These are phyloP conservation scores for Acleris emargana DNA, from an alignment of 2,888 invertebrate species.

Conservation along the genomic window DNA sequence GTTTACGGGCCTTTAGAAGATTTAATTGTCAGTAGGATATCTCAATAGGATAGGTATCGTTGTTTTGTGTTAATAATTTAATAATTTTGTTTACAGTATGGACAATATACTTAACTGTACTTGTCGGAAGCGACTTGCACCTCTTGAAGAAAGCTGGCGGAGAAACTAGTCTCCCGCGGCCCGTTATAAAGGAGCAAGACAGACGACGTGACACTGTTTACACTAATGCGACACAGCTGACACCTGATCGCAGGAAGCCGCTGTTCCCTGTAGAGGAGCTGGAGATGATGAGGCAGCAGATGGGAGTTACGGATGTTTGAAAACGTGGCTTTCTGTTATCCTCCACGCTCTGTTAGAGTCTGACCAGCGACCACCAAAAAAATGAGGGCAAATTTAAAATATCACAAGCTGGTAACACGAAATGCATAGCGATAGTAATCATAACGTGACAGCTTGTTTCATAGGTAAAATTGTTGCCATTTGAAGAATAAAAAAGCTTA, in stretches of 20 bases:
- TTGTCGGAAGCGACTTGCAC: slow-evolving; percentile 11
- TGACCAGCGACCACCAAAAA: too few relatives aligned
- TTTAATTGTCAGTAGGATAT: too few relatives aligned
- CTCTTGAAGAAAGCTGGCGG: not conserved
- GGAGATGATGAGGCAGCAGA: slow-evolving; percentile 7
- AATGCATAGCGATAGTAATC: too few relatives aligned
- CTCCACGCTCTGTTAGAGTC: too few relatives aligned
- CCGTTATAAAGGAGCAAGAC: slow-evolving; percentile 2
- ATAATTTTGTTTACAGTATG: slow-evolving; percentile 5
- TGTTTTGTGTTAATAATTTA: not conserved
- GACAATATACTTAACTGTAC: slow-evolving; percentile 18
- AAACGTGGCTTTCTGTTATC: not conserved
- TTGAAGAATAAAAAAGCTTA: too few relatives aligned
- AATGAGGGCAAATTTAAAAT: too few relatives aligned
- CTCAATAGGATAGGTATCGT: too few relatives aligned
- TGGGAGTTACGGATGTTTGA: slow-evolving; percentile 4
- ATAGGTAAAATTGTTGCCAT: too few relatives aligned
- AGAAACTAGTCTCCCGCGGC: slow-evolving; percentile 5
- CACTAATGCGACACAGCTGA: not conserved
- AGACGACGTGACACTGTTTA: not conserved
- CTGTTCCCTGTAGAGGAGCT: slow-evolving; percentile 12
- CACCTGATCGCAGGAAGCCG: not conserved
- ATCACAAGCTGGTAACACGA: too few relatives aligned
- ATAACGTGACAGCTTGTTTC: too few relatives aligned
- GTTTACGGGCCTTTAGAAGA: too few relatives aligned